Evolutionary conservation across 2,888 invertebrate genomes (phyloP).

Genomic region (Panzeria rudis): DNA sequence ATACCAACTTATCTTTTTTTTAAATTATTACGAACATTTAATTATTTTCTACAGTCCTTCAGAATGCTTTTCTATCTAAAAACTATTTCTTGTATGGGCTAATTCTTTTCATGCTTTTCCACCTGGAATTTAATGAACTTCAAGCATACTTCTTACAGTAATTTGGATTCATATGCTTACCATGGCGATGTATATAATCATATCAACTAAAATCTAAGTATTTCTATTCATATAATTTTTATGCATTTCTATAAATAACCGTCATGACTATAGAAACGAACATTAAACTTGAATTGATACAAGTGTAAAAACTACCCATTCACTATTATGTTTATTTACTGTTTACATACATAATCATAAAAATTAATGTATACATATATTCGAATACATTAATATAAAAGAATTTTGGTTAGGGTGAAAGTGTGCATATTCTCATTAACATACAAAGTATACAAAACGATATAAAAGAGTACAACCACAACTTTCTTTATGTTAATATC

Average conservation of each 20-base stretch:
- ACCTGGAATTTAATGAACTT: not conserved
- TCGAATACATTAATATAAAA: not conserved
- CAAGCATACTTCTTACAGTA: not conserved
- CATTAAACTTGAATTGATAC: slow-evolving; percentile 37
- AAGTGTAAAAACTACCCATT: slow-evolving; percentile 32
- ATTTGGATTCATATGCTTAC: not conserved
- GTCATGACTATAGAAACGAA: not conserved
- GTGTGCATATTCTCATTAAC: slow-evolving; percentile 19
- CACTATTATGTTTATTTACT: slow-evolving; percentile 48
- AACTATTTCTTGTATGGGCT: not conserved
- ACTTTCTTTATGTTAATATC: slow-evolving; percentile 62
- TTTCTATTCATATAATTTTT: not conserved
- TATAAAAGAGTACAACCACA: slow-evolving; percentile 47
- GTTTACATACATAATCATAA: slow-evolving; percentile 48
- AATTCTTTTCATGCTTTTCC: not conserved
- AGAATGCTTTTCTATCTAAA: not conserved
- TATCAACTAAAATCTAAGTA: too few species aligned
- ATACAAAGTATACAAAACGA: not conserved
- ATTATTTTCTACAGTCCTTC: not conserved
- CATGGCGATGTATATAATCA: too few species aligned
- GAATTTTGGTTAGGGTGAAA: not conserved
- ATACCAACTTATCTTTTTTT: not conserved
- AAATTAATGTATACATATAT: slow-evolving; percentile 14
- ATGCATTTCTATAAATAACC: not conserved
- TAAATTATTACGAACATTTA: too few species aligned